phyloP scores from a whole-genome alignment of 2,797 vertebrate species.

The Natrix natrix region DNA sequence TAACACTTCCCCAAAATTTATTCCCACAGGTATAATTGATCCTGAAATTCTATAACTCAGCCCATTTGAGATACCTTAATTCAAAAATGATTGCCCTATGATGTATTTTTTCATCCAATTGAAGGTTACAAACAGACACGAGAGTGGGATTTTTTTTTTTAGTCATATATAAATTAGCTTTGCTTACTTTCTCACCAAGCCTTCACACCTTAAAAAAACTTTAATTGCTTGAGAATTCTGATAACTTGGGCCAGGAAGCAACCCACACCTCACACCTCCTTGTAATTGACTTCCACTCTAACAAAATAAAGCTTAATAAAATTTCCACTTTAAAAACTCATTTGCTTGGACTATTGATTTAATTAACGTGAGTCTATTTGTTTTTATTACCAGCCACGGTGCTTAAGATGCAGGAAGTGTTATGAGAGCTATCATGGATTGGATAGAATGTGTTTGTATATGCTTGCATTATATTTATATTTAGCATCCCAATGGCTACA shows the following conservation, averaged over 20 bases:
- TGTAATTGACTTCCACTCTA: conserved; percentile 47
- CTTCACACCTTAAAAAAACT: conserved; percentile 10
- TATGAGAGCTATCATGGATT: background rate
- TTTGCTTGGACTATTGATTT: conserved; percentile 71
- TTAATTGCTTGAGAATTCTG: background rate
- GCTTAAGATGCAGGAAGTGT: conserved; percentile 42
- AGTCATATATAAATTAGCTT: background rate
- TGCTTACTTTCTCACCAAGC: conserved; percentile 19
- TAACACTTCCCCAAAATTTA: background rate
- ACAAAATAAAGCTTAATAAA: conserved; percentile 67
- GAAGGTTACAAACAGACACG: background rate
- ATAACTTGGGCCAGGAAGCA: background rate
- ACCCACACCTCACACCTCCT: conserved; percentile 35
- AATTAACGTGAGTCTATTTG: conserved; percentile 63
- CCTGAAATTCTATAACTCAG: background rate
- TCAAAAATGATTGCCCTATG: background rate
- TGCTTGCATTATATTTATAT: background rate
- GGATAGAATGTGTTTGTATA: background rate
- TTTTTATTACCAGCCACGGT: conserved; percentile 41
- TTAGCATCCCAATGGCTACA: background rate
- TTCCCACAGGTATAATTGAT: background rate
- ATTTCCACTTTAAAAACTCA: conserved; percentile 63
- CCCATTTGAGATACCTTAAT: background rate
- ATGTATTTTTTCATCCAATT: background rate
- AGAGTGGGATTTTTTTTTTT: background rate